Evolutionary conservation across 2,888 invertebrate species (phyloP).

Genomic region (Ectemnius cavifrons): DNA sequence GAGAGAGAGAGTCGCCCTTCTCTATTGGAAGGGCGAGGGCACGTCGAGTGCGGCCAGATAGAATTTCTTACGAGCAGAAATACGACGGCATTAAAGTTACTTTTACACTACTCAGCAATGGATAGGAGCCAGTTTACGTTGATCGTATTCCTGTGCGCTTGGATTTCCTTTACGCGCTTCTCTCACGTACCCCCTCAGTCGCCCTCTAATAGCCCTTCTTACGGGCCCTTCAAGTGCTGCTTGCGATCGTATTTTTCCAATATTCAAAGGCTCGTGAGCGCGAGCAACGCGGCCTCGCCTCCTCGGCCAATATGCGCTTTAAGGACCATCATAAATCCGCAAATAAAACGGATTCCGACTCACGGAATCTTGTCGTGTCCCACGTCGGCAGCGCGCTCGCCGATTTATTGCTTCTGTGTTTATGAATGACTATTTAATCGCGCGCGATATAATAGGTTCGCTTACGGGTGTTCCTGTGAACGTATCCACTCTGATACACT

Average conservation of each 20-base stretch:
- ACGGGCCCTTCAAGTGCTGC: constrained; percentile 29
- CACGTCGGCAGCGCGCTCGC: constrained; percentile 11
- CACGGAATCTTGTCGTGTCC: constrained; percentile 23
- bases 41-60: constrained; percentile 34
- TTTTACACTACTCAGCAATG: constrained; percentile 56
- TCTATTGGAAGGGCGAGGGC: constrained; percentile 26
- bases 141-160: constrained; percentile 41
- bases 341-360: background rate
- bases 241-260: constrained; percentile 32
- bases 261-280: constrained; percentile 29
- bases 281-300: constrained; percentile 13
- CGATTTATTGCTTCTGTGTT: constrained; percentile 11
- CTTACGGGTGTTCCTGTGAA: too few relatives aligned
- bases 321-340: constrained; percentile 1
- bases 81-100: constrained; percentile 56
- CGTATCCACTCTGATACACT: too few relatives aligned
- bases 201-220: constrained; percentile 45
- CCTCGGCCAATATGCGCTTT: background rate
- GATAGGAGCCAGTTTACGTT: constrained; percentile 58
- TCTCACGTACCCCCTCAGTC: constrained; percentile 44
- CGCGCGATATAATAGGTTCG: constrained; percentile 10
- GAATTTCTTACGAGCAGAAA: constrained; percentile 57
- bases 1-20: too few relatives aligned
- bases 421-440: constrained; percentile 11
- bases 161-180: constrained; percentile 43